Evolutionary conservation across 2,797 vertebrate genomes (phyloP).

Genomic region (Pipistrellus pipistrellus): DNA sequence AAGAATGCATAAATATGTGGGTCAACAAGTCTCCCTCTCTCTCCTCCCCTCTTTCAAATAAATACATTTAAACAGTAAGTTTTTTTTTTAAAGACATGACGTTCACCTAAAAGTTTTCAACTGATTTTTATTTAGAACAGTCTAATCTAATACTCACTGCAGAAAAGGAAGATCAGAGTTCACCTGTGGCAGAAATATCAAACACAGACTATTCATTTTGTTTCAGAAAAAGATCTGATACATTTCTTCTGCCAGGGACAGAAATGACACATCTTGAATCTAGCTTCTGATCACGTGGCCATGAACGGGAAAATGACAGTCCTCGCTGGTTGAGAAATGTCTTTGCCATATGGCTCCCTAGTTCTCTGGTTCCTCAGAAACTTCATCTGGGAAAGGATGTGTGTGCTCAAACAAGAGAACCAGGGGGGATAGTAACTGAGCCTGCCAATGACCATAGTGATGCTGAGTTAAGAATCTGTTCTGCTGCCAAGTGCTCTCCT

Average conservation of each 20-base stretch:
- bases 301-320: background rate
- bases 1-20: background rate
- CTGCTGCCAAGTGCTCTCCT: background rate
- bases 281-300: background rate
- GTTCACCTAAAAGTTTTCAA: background rate
- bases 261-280: background rate
- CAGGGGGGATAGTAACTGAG: background rate
- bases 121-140: background rate
- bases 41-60: too few species aligned
- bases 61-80: too few species aligned
- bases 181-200: too few species aligned
- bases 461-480: background rate
- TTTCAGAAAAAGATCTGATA: background rate
- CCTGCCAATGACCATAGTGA: background rate
- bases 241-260: background rate
- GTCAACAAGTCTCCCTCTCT: too few species aligned
- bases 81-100: background rate
- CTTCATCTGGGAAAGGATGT: background rate
- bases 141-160: too few species aligned
- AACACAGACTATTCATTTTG: background rate
- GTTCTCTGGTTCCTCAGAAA: slow-evolving; percentile 29
- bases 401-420: background rate
- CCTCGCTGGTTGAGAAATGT: background rate
- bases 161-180: too few species aligned
- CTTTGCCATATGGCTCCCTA: background rate